Evolutionary conservation across 2,113 vertebrate species (phyloP), one percentile per base, ranked within the genome.

Genomic region (Himantopus leucocephalus): DNA sequence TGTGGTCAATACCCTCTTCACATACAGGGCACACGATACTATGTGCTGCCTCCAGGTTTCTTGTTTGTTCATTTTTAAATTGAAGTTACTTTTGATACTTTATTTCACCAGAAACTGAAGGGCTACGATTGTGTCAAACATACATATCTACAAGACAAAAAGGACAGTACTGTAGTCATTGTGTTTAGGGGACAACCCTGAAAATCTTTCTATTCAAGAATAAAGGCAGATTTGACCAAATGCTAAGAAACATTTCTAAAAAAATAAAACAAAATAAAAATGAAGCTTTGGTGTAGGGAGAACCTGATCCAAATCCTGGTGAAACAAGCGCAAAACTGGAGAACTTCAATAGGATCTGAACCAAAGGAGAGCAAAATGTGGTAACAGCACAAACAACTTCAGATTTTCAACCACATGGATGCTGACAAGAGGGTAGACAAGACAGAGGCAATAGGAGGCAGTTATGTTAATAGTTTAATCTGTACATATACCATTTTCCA

Each of bases 401-500:
- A 2, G 10, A 52, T 90, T 75, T 90, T 55, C 73, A 85, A 34
- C 16, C 27, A 17, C 5, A 4, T 2, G 21, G 27, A 73, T 7
- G 7, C 45, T 11, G 29, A 6, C 13, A 80, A 74, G 19, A 77
- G 18, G 66, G 30, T 18, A 94, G 39, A 67, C 21, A 77, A 83
- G 66, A 91, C 62, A 84, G 73, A 88, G 53, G 45, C 93, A 91
- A 76, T 9, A 88, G 78, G 55, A 97, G 89, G 60, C 92, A 96
- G 84, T 96, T 95, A 94, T 91, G 98, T 98, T 98, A 98, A 99
- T 98, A 98, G 96, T 98, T 99, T 99, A 99, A 99, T 99, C 98
- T 99, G 98, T 98, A 98, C 96, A 98, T 96, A 97, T 80, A 97
- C 92, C 94, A 96, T 96, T 96, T 97, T 97, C 88, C 97, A 97